phyloP scores from a whole-genome alignment of 2,888 invertebrate genomes.

The Platycheirus rosarum region DNA sequence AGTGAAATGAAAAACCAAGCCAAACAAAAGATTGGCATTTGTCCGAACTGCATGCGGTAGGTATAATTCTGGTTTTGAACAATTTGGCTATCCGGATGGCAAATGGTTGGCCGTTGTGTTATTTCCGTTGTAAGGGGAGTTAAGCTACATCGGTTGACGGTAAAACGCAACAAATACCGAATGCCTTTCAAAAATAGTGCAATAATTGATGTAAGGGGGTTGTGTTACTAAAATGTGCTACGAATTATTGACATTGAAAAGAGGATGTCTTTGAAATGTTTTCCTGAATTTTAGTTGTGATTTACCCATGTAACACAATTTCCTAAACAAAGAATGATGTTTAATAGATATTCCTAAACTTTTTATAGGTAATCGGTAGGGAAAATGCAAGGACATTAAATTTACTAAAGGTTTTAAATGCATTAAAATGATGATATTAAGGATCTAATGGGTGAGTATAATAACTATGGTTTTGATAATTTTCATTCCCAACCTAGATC shows the following conservation, averaged over 20 bases:
- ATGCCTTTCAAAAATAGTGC: slow-evolving; percentile 28
- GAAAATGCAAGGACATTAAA: too few relatives aligned
- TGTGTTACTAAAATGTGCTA: neutral
- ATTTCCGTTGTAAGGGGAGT: slow-evolving; percentile 29
- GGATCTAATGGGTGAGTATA: neutral
- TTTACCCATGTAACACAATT: too few relatives aligned
- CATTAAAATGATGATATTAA: neutral
- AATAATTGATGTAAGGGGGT: slow-evolving; percentile 30
- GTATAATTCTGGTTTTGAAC: slow-evolving; percentile 13
- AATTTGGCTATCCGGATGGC: slow-evolving; percentile 46
- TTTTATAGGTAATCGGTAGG: too few relatives aligned
- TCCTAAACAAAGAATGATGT: too few relatives aligned
- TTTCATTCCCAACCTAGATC: neutral
- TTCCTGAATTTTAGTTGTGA: too few relatives aligned
- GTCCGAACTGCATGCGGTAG: slow-evolving; percentile 58
- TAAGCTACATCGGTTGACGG: slow-evolving; percentile 48
- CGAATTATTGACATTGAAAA: too few relatives aligned
- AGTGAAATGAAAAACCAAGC: slow-evolving; percentile 45
- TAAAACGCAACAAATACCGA: slow-evolving; percentile 59
- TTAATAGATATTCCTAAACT: too few relatives aligned
- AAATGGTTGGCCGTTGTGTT: slow-evolving; percentile 44
- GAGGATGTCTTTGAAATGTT: too few relatives aligned
- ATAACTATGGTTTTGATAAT: neutral
- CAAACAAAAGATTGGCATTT: slow-evolving; percentile 48
- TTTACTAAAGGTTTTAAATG: too few relatives aligned